Percentiles rank a stretch among this genome's conserved stretches.
These are phyloP conservation scores for Chiroxiphia lanceolata DNA, from an alignment of 2,797 vertebrate species.

Conservation along the genomic window DNA sequence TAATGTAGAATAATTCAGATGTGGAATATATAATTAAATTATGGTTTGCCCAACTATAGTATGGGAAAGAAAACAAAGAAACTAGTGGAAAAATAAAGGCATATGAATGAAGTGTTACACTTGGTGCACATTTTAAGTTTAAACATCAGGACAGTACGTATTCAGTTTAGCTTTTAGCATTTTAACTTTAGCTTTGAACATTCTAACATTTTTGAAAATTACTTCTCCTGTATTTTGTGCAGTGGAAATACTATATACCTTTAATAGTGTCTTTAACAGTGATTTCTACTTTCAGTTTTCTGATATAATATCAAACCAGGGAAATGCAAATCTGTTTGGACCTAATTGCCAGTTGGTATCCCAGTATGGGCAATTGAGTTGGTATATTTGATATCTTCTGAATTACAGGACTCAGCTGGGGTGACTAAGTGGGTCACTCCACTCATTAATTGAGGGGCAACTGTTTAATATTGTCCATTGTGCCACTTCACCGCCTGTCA, in stretches of 20 bases:
- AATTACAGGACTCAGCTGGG: conserved; percentile 57
- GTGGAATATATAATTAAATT: conserved; percentile 6
- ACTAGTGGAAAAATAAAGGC: background rate
- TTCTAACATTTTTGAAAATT: background rate
- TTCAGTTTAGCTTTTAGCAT: background rate
- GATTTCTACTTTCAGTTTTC: background rate
- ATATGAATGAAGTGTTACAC: background rate
- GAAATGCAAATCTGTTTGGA: background rate
- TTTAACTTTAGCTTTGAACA: background rate
- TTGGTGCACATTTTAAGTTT: background rate
- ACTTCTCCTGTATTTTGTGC: background rate
- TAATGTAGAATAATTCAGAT: background rate
- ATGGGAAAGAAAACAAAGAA: background rate
- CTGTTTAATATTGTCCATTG: conserved; percentile 36
- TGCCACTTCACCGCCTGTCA: conserved; percentile 55
- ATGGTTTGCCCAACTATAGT: background rate
- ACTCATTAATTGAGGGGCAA: conserved; percentile 51
- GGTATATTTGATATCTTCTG: background rate
- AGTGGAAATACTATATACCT: background rate
- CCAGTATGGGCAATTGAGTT: background rate
- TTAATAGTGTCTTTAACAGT: background rate
- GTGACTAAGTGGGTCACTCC: conserved; percentile 57
- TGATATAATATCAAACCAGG: background rate
- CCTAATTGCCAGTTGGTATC: conserved; percentile 36
- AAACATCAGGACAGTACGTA: background rate